These are phyloP conservation scores for Palaemon carinicauda DNA, from an alignment of 1,140 invertebrate species.

Conservation along the genomic window DNA sequence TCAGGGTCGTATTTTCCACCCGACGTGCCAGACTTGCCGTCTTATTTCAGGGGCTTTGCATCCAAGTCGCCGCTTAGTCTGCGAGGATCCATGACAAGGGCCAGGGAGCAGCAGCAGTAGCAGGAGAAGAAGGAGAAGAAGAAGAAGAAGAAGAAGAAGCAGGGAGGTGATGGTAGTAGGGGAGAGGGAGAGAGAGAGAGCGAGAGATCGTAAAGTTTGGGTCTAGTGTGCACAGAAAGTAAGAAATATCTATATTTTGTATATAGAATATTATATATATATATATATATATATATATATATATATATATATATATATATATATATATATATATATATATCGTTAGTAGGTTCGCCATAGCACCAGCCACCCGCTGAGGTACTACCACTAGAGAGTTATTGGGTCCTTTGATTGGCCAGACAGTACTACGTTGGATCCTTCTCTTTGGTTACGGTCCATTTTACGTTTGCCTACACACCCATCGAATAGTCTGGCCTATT, in stretches of 20 bases:
- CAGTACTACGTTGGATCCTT: no score
- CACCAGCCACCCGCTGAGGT: no score
- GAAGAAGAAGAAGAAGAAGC: background rate
- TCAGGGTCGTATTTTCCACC: constrained; percentile 48
- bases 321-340: background rate
- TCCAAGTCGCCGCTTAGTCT: constrained; percentile 49
- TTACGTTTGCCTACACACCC: no score
- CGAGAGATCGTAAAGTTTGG: background rate
- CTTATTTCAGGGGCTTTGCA: constrained; percentile 55
- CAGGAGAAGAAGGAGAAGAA: background rate
- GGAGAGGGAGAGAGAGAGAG: background rate
- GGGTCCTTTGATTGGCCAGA: no score
- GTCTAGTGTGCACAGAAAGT: background rate
- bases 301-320: background rate
- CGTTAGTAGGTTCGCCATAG: no score
- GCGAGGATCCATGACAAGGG: background rate
- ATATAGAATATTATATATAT: background rate
- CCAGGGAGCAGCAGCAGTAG: background rate
- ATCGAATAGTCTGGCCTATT: no score
- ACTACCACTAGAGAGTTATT: no score
- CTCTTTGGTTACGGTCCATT: no score
- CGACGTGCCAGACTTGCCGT: constrained; percentile 32
- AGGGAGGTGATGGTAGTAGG: no score
- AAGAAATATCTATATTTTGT: background rate
- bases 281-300: background rate